Base-by-base conservation (phyloP, 2,888 invertebrate genomes). In the Euzophera pinguis region DNA sequence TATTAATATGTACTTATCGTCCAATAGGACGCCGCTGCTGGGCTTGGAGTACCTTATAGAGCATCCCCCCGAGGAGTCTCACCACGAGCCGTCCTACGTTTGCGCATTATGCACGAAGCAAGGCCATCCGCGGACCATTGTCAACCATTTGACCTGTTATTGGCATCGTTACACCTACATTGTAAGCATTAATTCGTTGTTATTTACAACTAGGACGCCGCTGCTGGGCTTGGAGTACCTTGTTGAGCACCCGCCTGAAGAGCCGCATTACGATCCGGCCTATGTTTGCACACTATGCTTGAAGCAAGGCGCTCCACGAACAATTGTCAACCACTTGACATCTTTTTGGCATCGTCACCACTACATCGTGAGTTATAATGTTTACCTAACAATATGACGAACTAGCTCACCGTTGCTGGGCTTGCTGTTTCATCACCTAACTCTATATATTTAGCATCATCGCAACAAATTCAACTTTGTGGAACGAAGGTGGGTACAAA, bases 21-120 rank as follows among this genome's bases (percentile, higher is more conserved):
- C 22, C 22, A 3, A 3, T 22, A 22, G 22, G 22, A 22, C 22
- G 22, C 22, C 22, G 3, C 72, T 93, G 47, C 73, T 96, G 52
- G 96, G 96, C n/a, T 75, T 96, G 53, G 96, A 96, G 80, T 97
- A 96, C 80, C 84, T 96, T 47, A 77, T 96, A 43, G 96, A 96
- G 79, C 80, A 96, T 63, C 88, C 91, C 34, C 92, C 94, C 50
- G 92, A 93, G 68, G 82, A 93, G 65, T 82, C 90, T 6, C 92
- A 92, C 59, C 91, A 92, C 69, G 95, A 95, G 76, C 95, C 95
- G 0, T 84, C 92, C 49, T 96, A 96, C 80, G 89, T 93, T 49
- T 97, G 96, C 82, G 91, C 94, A 62, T 86, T 96, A 57, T 97
- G 96, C 78, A 92, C 93, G 68, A 96, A 95, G 78, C 93, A 94